phyloP scores from a whole-genome alignment of 2,113 vertebrate genomes.

The Perognathus longimembris region DNA sequence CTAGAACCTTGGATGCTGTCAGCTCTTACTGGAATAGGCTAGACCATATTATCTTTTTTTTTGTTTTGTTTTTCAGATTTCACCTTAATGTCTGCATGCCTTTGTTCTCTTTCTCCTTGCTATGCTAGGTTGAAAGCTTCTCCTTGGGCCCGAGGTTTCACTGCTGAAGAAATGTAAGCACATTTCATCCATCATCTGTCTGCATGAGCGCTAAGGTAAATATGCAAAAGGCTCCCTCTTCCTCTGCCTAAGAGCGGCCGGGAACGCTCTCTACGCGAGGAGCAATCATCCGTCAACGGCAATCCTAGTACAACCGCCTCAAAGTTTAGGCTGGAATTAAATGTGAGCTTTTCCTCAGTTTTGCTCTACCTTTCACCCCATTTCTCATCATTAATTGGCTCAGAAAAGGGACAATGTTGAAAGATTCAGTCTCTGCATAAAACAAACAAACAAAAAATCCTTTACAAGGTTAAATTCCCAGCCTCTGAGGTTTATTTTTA shows the following conservation, averaged over 20 bases:
- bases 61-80: neutral
- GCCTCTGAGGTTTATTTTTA: neutral
- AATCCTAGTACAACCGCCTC: neutral
- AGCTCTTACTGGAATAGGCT: neutral
- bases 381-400: constrained; percentile 9
- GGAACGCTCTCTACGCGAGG: neutral
- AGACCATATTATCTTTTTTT: neutral
- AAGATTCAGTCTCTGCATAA: neutral
- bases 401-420: neutral
- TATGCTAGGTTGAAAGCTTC: neutral
- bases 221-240: neutral
- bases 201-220: neutral
- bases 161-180: neutral
- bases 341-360: neutral
- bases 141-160: constrained; percentile 21
- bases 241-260: neutral
- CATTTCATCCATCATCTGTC: neutral
- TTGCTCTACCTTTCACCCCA: neutral
- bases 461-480: neutral
- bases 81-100: neutral
- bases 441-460: neutral
- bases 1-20: neutral
- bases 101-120: neutral
- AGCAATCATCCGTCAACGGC: neutral
- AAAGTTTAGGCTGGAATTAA: neutral